These are phyloP conservation scores for Laothoe populi DNA, from an alignment of 2,888 invertebrate genomes.

Conservation along the genomic window DNA sequence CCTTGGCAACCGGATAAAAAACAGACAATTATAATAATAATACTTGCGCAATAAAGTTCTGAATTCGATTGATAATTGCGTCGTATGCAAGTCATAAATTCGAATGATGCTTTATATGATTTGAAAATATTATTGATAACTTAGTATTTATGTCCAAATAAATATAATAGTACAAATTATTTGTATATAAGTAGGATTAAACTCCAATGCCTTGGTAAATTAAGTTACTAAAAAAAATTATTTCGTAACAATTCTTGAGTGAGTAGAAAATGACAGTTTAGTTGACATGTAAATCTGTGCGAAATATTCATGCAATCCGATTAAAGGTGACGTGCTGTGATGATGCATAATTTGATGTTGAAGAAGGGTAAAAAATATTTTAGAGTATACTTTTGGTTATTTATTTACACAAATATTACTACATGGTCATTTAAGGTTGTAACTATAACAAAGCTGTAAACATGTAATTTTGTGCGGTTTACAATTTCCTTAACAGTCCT, in stretches of 20 bases:
- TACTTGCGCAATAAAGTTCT: conserved; percentile 2
- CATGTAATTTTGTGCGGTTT: no score
- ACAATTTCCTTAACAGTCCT: no score
- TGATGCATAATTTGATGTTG: background rate
- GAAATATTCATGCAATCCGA: background rate
- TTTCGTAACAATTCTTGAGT: conserved; percentile 6
- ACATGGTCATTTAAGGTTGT: no score
- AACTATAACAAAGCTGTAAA: no score
- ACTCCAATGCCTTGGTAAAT: background rate
- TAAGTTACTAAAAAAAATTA: conserved; percentile 8
- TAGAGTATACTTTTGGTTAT: no score
- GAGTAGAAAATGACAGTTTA: conserved; percentile 12
- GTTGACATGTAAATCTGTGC: conserved; percentile 9
- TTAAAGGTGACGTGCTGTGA: background rate
- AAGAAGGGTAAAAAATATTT: no score
- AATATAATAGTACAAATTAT: conserved; percentile 18
- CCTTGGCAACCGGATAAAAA: no score
- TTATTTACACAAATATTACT: no score
- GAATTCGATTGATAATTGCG: background rate
- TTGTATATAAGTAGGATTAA: background rate
- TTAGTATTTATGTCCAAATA: conserved; percentile 8
- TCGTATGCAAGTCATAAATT: conserved; percentile 3
- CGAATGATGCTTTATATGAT: conserved; percentile 6
- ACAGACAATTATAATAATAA: background rate
- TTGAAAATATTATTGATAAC: conserved; percentile 10